Evolutionary conservation across 2,888 invertebrate species (phyloP).

Genomic region (Scaptomyza polygonia): DNA sequence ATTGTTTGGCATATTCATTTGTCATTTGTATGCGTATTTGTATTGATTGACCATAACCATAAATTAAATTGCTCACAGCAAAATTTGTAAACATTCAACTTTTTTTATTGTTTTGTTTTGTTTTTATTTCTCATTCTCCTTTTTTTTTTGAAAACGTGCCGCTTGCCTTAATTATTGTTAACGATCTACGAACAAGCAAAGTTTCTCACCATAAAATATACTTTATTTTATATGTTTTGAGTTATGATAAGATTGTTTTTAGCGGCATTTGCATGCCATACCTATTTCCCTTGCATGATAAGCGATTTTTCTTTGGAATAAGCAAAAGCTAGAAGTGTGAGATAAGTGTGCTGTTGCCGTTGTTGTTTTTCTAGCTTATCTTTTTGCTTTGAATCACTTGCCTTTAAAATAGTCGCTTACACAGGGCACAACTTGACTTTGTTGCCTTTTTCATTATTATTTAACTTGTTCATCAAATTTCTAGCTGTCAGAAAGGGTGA

Average conservation of each 20-base stretch:
- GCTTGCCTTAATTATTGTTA: conserved; percentile 9
- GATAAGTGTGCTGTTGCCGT: background rate
- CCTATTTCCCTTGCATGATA: conserved; percentile 13
- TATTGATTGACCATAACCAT: conserved; percentile 31
- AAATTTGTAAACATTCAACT: conserved; percentile 18
- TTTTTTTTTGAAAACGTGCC: conserved; percentile 13
- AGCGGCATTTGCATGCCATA: conserved; percentile 22
- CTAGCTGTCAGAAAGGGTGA: conserved; percentile 15
- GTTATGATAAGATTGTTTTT: conserved; percentile 35
- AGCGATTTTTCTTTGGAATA: too few relatives aligned
- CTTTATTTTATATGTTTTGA: conserved; percentile 1
- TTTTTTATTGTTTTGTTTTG: conserved; percentile 10
- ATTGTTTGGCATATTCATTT: conserved; percentile 18
- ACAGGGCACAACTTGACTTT: conserved; percentile 22
- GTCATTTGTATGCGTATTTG: conserved; percentile 3
- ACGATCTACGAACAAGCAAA: background rate
- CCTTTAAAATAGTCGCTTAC: conserved; percentile 58
- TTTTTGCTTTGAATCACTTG: conserved; percentile 47
- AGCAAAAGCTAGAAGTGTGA: background rate
- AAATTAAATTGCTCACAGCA: conserved; percentile 31
- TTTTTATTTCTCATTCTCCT: background rate
- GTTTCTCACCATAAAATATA: conserved; percentile 20
- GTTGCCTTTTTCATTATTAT: conserved; percentile 41
- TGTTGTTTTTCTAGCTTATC: too few relatives aligned
- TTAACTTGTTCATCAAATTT: conserved; percentile 9